Conservation (phyloP, 2,797 vertebrate genomes). For the Muraenolepis orangiensis region DNA sequence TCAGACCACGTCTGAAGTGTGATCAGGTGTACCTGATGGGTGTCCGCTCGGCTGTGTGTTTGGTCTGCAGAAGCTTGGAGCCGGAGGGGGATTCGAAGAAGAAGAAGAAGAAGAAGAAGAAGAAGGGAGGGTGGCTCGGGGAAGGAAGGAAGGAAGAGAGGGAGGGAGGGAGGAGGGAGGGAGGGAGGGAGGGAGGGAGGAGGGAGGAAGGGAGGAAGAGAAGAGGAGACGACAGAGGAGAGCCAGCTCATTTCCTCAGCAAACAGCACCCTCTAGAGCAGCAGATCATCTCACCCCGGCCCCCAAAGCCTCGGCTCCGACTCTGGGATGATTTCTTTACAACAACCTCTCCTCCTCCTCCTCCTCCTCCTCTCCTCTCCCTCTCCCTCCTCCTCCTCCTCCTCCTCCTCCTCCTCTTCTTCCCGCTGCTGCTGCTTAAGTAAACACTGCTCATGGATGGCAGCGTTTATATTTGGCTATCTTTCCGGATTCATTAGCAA, state of each 20-base stretch:
- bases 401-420: too few species aligned
- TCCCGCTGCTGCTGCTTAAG: too few species aligned
- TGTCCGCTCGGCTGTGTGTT: too few species aligned
- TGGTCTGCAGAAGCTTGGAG: too few species aligned
- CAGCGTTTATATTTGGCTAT: neutral
- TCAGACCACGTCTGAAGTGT: too few species aligned
- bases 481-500: neutral
- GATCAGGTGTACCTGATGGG: too few species aligned
- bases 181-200: neutral
- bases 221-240: constrained; percentile 19
- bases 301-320: neutral
- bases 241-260: constrained; percentile 50
- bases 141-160: neutral
- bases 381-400: too few species aligned
- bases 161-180: neutral
- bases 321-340: neutral
- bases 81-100: too few species aligned
- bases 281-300: constrained; percentile 14
- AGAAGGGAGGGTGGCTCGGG: too few species aligned
- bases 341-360: neutral
- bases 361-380: too few species aligned
- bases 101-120: too few species aligned
- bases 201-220: neutral
- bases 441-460: too few species aligned
- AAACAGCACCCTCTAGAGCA: constrained; percentile 74